Evolutionary conservation across 2,888 invertebrate species (phyloP), one percentile per base, ranked within the genome.

Genomic region (Anthrax anthrax): DNA sequence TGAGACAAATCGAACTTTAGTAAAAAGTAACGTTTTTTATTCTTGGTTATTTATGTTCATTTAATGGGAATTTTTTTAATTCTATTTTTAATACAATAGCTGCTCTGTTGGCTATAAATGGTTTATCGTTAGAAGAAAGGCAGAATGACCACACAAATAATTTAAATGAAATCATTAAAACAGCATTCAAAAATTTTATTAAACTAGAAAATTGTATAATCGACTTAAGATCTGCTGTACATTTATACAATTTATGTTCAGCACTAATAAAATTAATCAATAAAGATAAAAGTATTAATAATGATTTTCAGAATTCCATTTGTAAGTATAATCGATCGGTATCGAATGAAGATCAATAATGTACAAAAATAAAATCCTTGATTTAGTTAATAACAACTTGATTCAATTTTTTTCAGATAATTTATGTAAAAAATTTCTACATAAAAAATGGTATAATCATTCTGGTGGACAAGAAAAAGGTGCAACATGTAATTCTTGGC

Each of bases 401-500:
- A n/a, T n/a, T n/a, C n/a, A 36, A 27, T 17, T 19, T 41, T 34
- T 43, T 37, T 6, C 16, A 65, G 74, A 70, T 18, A 58, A 61
- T 12, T 59, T 73, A 16, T 71, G 75, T 49, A 70, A 72, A 48
- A 69, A 67, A 41, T 70, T 85, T 54, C 67, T 88, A 52, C 72
- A 71, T 34, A 73, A 75, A 46, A 75, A 77, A 51, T 88, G 88
- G 88, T 77, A 76, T 55, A 74, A 76, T 50, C 62, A 70, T 37
- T 75, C 78, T 54, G 81, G 82, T 3, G 58, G 67, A 49, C 61
- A 71, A 45, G 81, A 82, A 58, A 79, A 76, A 51, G 85, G 84
- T 14, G 70, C 80, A 12, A 59, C 70, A 47, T 77, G 73, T 53
- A 83, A 81, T 62, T 73, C 76, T 51, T 70, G 74, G 50, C 64